Evolutionary conservation across 2,797 vertebrate species (phyloP), one percentile per base, ranked within the genome.

Genomic region (Siniperca scherzeri): DNA sequence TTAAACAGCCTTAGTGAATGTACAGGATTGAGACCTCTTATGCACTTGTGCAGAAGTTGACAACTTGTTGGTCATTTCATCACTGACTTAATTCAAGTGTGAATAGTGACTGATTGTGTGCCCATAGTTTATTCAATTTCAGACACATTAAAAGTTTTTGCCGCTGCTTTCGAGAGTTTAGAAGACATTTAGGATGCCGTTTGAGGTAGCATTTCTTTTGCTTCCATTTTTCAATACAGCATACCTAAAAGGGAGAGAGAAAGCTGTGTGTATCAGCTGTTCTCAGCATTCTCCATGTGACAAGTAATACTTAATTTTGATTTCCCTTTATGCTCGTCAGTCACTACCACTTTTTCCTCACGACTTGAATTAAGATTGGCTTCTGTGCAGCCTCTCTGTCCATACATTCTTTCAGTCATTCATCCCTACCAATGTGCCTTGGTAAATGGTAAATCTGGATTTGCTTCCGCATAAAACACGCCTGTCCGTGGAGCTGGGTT

Each of bases 1-100:
- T 95, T 94, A 94, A 95, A 96, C 93, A 94, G 96, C 96, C 96
- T 98, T 97, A 95, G 96, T 97, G 97, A 98, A 97, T 97, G 96
- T 98, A 96, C 94, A 96, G 95, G 94, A 95, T 90, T 89, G 93
- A 96, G 95, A 96, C 95, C 96, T 96, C 95, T 96, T 91, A 93
- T 92, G 93, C 93, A 87, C 93, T 91, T 95, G 94, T 92, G 89
- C 96, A 96, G 96, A 97, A 96, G 96, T 94, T 91, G 96, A 96
- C 62, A 70, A 68, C 96, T 94, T 96, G 95, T 96, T 96, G 69
- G 72, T 83, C 68, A 70, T 88, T 84, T 87, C 52, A 68, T 87
- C 77, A 74, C 71, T 59, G 69, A 76, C 76, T 78, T 62, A 36
- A 75, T 82, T 67, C 53, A 53, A 73, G 76, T 83, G 69, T 77